Percentiles rank a stretch among this genome's conserved stretches.
These are phyloP conservation scores for Perizoma flavofasciatum DNA, from an alignment of 2,888 invertebrate species.

Conservation along the genomic window DNA sequence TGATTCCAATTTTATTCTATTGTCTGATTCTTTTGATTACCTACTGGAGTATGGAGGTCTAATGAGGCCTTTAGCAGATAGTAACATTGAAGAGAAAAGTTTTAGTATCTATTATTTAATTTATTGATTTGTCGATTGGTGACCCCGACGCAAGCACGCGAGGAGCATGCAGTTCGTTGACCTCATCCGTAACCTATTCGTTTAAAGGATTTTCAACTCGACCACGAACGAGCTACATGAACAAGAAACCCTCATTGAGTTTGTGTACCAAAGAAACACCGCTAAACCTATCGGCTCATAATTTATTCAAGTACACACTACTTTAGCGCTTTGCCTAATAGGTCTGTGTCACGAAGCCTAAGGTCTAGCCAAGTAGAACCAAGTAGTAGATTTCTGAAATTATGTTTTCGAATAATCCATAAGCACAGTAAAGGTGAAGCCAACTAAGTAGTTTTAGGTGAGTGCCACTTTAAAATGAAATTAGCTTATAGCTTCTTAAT, in stretches of 20 bases:
- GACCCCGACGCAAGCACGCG: constrained; percentile 1
- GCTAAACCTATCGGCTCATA: constrained; percentile 30
- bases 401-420: constrained; percentile 35
- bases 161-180: constrained; percentile 9
- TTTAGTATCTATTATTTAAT: no score
- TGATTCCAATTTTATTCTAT: no score
- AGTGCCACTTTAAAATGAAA: constrained; percentile 30
- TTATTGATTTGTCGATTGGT: neutral
- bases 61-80: no score
- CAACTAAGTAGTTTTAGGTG: constrained; percentile 31
- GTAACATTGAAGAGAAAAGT: no score
- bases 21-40: no score
- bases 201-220: constrained; percentile 4
- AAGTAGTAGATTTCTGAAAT: constrained; percentile 33
- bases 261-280: constrained; percentile 25
- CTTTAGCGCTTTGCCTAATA: constrained; percentile 33
- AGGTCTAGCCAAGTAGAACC: constrained; percentile 22
- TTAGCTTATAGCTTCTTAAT: constrained; percentile 14
- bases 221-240: constrained; percentile 12
- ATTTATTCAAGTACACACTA: constrained; percentile 35
- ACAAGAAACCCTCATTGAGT: constrained; percentile 21
- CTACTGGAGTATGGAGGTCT: no score
- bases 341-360: constrained; percentile 33
- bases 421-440: constrained; percentile 28
- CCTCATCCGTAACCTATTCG: constrained; percentile 8